These are phyloP conservation scores for Octomys mimax DNA, from an alignment of 2,797 vertebrate species.

Conservation along the genomic window DNA sequence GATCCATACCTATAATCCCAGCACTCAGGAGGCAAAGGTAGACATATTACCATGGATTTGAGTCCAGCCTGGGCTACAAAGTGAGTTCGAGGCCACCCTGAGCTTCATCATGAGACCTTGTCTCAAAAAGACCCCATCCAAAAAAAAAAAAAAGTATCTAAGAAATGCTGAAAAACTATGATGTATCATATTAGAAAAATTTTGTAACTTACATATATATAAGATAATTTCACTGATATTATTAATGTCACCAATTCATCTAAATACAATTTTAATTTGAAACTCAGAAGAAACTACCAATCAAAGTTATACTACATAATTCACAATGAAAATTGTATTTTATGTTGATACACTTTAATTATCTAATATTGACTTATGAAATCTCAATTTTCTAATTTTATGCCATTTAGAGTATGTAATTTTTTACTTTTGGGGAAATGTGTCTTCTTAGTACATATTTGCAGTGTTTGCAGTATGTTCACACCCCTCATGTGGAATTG, in stretches of 20 bases:
- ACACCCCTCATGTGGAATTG: not conserved
- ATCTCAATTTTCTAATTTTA: not conserved
- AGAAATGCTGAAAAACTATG: not conserved
- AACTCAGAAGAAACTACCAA: not conserved
- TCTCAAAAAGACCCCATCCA: too few relatives aligned
- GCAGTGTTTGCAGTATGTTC: not conserved
- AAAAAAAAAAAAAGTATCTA: not conserved
- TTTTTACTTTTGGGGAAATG: not conserved
- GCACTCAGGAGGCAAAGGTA: too few relatives aligned
- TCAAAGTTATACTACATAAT: not conserved
- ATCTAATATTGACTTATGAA: not conserved
- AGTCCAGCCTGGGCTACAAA: too few relatives aligned
- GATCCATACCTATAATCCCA: too few relatives aligned
- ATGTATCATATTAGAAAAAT: not conserved
- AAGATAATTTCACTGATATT: not conserved
- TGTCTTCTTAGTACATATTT: not conserved
- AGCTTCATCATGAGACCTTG: too few relatives aligned
- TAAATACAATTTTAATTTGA: not conserved
- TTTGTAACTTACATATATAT: not conserved
- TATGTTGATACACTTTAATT: not conserved
- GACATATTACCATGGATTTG: too few relatives aligned
- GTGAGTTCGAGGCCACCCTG: too few relatives aligned
- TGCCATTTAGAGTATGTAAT: not conserved
- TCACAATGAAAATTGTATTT: not conserved
- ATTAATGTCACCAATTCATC: not conserved